phyloP scores from a whole-genome alignment of 2,888 invertebrate genomes.

The Aphelenchoides bicaudatus region DNA sequence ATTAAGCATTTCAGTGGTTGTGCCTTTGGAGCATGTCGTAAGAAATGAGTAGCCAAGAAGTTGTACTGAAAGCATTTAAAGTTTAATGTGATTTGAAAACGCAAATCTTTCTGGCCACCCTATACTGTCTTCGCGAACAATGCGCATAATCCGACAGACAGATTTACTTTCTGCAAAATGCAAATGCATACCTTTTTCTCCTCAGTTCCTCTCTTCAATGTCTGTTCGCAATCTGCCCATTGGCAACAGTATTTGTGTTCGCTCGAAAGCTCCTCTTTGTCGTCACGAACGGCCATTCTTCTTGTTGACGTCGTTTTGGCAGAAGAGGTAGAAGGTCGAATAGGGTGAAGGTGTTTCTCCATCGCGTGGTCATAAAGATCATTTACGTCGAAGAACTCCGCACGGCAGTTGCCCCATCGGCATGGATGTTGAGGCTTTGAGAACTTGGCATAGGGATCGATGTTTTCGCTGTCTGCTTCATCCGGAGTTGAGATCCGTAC shows the following conservation, averaged over 20 bases:
- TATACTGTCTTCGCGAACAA: neutral
- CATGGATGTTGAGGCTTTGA: constrained; percentile 17
- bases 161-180: neutral
- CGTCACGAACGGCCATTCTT: too few species aligned
- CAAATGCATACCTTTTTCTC: too few species aligned
- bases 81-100: constrained; percentile 20
- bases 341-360: constrained; percentile 18
- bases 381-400: constrained; percentile 24
- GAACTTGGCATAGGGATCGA: neutral
- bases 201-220: constrained; percentile 26
- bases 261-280: constrained; percentile 17
- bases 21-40: constrained; percentile 35
- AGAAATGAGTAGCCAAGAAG: constrained; percentile 25
- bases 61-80: constrained; percentile 35
- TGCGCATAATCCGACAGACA: neutral
- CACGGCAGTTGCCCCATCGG: constrained; percentile 25
- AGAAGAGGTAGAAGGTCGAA: constrained; percentile 3
- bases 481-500: neutral
- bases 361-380: constrained; percentile 32
- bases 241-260: constrained; percentile 25
- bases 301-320: neutral
- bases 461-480: neutral
- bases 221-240: constrained; percentile 37
- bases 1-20: constrained; percentile 35
- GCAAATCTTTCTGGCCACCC: neutral